phyloP scores from a whole-genome alignment of 2,888 invertebrate genomes.

The Erebia palarica region DNA sequence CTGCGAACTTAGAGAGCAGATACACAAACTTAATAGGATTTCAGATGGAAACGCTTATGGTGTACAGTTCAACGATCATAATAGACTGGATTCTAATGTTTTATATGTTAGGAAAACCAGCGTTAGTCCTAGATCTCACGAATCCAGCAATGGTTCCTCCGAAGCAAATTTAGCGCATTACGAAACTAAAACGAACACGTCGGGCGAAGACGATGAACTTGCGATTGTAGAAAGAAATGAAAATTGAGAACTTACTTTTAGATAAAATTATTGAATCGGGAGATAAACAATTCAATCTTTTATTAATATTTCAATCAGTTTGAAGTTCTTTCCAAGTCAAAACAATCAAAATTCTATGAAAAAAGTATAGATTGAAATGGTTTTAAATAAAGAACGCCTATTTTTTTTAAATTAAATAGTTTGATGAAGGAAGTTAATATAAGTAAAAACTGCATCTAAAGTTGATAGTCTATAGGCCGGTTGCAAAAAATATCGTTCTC shows the following conservation, averaged over 20 bases:
- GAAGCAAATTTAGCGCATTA: slow-evolving; percentile 68
- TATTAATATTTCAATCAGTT: neutral
- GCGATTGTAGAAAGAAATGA: slow-evolving; percentile 70
- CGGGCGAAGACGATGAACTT: slow-evolving; percentile 74
- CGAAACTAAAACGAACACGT: slow-evolving; percentile 71
- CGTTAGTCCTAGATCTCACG: slow-evolving; percentile 71
- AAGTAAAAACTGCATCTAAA: too few species aligned
- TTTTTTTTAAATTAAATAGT: neutral
- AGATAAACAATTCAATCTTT: neutral
- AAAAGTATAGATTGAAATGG: neutral
- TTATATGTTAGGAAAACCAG: slow-evolving; percentile 70
- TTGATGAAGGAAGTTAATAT: too few species aligned
- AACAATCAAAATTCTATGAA: neutral
- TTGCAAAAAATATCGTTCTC: neutral
- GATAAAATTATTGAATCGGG: neutral
- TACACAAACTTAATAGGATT: slow-evolving; percentile 74
- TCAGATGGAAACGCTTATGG: slow-evolving; percentile 70
- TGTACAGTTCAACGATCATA: slow-evolving; percentile 50
- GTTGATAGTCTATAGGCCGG: neutral
- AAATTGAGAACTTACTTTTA: slow-evolving; percentile 31
- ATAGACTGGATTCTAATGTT: slow-evolving; percentile 66
- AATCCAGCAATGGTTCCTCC: slow-evolving; percentile 73
- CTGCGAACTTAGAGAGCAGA: slow-evolving; percentile 73
- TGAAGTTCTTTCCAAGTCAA: neutral
- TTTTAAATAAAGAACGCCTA: neutral